Base-by-base conservation (phyloP, 2,113 vertebrate species). In the Paraplagusia blochii region DNA sequence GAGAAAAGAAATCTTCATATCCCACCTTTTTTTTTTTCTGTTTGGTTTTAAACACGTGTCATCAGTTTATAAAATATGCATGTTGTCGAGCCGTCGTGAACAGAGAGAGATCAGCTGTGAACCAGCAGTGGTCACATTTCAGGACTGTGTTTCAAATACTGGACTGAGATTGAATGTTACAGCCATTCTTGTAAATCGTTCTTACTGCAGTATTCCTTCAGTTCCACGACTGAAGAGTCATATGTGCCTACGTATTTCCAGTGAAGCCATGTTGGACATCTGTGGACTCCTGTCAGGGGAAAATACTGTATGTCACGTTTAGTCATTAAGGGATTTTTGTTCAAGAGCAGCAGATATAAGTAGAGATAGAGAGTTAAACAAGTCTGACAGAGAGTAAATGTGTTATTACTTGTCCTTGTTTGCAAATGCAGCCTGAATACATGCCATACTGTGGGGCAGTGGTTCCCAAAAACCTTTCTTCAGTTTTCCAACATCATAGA, bases 141-240 rank as follows among this genome's bases (percentile, higher is more conserved):
- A 58, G 76, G 66, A 71, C 49, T 45, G 63, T 52, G 39, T 58
- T 76, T 45, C 47, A 29, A 19, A 44, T 46, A 38, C 68, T 74
- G 47, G 60, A 68, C 58, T 66, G 63, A 53, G 55, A 59, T 44
- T 64, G 58, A 76, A 77, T 59, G 71, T 74, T 66, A 50, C 40
- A 48, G 58, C 47, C 50, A 11, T 44, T 56, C 34, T 35, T 86
- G 84, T 87, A 87, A 81, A 81, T 83, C 9, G 61, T 76, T 65
- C 54, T 59, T 68, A 69, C 42, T 7, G 17, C 33, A 51, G 11
- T 50, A 19, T 59, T 68, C 44, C 47, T 64, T 29, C 53, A 47
- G 62, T 70, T 71, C 38, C 58, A 19, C 33, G 22, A 65, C 44
- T 63, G 35, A 49, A 61, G 61, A 49, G 49, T 58, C 22, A 11